Evolutionary conservation across 2,113 vertebrate species (phyloP).

Genomic region (Macrotus californicus): DNA sequence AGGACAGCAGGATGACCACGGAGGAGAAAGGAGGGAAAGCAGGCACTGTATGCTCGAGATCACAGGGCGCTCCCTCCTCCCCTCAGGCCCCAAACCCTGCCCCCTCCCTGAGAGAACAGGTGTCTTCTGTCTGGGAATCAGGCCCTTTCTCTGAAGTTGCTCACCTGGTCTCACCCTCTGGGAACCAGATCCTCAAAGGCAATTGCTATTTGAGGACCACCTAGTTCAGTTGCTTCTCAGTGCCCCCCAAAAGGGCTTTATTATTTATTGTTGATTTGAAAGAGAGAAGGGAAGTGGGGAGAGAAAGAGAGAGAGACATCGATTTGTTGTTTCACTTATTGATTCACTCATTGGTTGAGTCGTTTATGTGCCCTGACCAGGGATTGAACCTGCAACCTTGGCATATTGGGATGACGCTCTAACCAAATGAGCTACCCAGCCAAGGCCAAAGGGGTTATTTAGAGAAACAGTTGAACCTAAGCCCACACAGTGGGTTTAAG

Average conservation of each 20-base stretch:
- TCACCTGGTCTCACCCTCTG: not conserved
- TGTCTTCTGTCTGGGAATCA: not conserved
- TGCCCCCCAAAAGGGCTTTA: too few relatives aligned
- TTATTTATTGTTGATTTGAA: too few relatives aligned
- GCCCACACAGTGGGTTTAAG: not conserved
- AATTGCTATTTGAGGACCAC: not conserved
- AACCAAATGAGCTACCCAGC: too few relatives aligned
- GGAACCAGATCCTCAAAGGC: not conserved
- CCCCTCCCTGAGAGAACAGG: not conserved
- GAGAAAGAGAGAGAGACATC: too few relatives aligned
- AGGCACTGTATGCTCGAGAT: rapidly evolving
- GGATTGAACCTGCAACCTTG: too few relatives aligned
- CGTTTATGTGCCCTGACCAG: too few relatives aligned
- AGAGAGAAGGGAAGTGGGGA: too few relatives aligned
- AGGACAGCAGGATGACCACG: not conserved
- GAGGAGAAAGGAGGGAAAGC: not conserved
- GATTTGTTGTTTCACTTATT: too few relatives aligned
- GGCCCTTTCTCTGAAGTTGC: not conserved
- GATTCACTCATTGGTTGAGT: too few relatives aligned
- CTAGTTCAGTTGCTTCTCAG: not conserved
- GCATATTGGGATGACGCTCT: too few relatives aligned
- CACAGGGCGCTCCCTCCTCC: rapidly evolving
- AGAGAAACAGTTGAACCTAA: not conserved
- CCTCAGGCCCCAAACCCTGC: not conserved
- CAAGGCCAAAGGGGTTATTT: not conserved